Conservation (phyloP, 2,888 invertebrate species). For the Dynastes maya region DNA sequence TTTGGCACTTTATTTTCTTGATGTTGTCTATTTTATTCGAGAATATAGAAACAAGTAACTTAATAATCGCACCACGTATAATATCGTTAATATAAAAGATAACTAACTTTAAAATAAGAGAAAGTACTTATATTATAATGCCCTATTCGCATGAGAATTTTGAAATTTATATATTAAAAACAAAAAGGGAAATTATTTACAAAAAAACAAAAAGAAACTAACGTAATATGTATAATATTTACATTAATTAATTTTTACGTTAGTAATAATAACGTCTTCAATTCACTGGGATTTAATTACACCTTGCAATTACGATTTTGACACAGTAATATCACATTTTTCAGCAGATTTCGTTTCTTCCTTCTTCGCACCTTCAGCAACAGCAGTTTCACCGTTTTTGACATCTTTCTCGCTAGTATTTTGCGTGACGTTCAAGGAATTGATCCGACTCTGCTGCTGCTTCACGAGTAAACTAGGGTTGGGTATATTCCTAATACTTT, state of each 20-base stretch:
- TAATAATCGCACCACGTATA: slow-evolving; percentile 11
- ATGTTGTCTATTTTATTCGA: not conserved
- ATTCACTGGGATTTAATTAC: slow-evolving; percentile 3
- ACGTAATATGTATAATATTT: not conserved
- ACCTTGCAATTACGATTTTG: slow-evolving; percentile 23
- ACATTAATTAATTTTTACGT: not conserved
- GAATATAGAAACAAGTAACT: not conserved
- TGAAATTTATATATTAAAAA: not conserved
- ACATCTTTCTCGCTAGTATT: slow-evolving; percentile 44
- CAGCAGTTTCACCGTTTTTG: not conserved
- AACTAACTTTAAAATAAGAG: not conserved
- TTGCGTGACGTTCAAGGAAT: slow-evolving; percentile 57
- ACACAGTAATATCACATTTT: slow-evolving; percentile 39
- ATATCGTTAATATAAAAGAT: not conserved
- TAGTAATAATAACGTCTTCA: not conserved
- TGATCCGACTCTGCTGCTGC: slow-evolving; percentile 70
- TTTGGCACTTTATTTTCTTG: slow-evolving; percentile 13
- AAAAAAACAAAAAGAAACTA: not conserved
- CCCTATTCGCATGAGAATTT: not conserved
- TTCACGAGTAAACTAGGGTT: slow-evolving; percentile 76
- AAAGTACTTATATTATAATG: slow-evolving; percentile 13
- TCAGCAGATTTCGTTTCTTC: slow-evolving; percentile 7
- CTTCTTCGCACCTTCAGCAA: slow-evolving; percentile 26
- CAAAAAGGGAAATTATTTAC: not conserved
- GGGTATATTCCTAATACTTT: slow-evolving; percentile 77